Evolutionary conservation across 2,888 invertebrate species (phyloP).

Genomic region (Scaeva pyrastri): DNA sequence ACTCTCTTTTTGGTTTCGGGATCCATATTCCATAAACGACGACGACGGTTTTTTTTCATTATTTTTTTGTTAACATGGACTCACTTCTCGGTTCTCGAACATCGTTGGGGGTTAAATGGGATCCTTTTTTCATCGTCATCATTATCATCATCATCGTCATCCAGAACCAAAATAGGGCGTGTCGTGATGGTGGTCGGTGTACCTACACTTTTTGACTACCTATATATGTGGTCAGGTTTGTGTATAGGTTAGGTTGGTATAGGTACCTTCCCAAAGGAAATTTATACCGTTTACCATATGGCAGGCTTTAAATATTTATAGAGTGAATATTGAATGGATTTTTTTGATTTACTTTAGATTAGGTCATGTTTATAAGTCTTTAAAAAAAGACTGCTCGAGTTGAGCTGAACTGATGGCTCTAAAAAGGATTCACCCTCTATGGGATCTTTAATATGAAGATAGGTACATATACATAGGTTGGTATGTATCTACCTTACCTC

Average conservation of each 20-base stretch:
- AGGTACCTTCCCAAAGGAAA: neutral
- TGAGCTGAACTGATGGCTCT: neutral
- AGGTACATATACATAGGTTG: neutral
- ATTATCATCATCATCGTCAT: neutral
- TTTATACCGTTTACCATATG: slow-evolving; percentile 62
- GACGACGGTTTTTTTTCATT: neutral
- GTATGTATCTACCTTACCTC: too few species aligned
- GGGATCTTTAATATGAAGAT: slow-evolving; percentile 32
- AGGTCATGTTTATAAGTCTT: slow-evolving; percentile 74
- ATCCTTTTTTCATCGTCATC: slow-evolving; percentile 49
- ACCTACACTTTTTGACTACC: neutral
- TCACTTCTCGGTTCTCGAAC: slow-evolving; percentile 10
- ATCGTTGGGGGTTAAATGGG: slow-evolving; percentile 50
- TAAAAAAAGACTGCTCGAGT: neutral
- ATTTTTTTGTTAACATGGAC: slow-evolving; percentile 34
- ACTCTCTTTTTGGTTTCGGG: neutral
- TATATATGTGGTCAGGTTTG: too few species aligned
- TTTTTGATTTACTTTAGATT: slow-evolving; percentile 74
- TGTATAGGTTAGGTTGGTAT: too few species aligned
- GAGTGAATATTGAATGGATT: slow-evolving; percentile 69
- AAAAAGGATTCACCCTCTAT: neutral
- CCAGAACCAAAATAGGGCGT: slow-evolving; percentile 70
- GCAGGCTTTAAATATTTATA: slow-evolving; percentile 74
- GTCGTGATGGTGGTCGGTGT: slow-evolving; percentile 54
- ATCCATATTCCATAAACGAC: slow-evolving; percentile 23